Conservation (phyloP, 2,113 vertebrate genomes). For the Gallinago paraguaiae region DNA sequence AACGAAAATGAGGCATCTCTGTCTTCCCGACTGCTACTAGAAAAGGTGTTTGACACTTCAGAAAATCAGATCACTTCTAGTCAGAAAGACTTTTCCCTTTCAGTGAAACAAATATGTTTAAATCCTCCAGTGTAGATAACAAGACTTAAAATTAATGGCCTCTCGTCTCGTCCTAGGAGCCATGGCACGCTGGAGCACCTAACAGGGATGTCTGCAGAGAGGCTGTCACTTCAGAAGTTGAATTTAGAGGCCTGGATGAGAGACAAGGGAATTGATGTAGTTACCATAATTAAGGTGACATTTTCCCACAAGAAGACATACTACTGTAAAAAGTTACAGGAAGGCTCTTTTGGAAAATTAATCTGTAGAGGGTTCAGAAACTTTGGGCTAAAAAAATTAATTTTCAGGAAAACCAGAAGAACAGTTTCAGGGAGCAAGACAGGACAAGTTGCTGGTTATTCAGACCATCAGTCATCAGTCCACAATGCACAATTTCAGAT, state of each 20-base stretch:
- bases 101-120: not conserved
- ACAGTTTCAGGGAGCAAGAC: not conserved
- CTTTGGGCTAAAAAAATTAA: not conserved
- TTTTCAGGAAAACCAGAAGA: not conserved
- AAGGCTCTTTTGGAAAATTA: slow-evolving; percentile 13
- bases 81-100: not conserved
- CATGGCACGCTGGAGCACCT: not conserved
- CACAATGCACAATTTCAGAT: not conserved
- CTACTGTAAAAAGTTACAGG: not conserved
- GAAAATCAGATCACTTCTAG: not conserved
- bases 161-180: not conserved
- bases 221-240: not conserved
- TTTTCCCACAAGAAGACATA: not conserved
- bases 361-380: not conserved
- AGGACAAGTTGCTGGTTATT: not conserved
- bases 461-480: not conserved
- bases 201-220: not conserved
- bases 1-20: slow-evolving; percentile 3
- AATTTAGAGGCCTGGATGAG: not conserved
- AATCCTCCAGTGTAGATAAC: not conserved
- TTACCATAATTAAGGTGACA: not conserved
- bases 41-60: not conserved
- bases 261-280: not conserved
- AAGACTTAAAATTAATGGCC: not conserved
- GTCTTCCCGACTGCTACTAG: not conserved